Percentiles rank a stretch among this genome's conserved stretches.
phyloP scores from a whole-genome alignment of 2,113 vertebrate species.

The Tenrec ecaudatus region DNA sequence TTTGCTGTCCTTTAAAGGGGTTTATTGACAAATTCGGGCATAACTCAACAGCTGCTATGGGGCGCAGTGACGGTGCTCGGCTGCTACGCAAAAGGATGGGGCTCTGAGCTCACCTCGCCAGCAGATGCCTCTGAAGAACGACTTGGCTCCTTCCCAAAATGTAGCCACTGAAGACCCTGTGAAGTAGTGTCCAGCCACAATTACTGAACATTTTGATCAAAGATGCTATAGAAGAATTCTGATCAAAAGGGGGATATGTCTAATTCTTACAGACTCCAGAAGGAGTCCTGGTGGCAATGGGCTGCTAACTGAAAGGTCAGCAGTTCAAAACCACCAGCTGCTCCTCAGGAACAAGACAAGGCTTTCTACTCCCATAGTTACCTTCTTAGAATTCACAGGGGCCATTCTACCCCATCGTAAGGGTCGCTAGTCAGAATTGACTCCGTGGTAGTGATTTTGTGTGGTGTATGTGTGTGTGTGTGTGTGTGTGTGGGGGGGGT shows the following conservation, averaged over 20 bases:
- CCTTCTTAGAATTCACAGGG: no score
- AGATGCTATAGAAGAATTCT: not conserved
- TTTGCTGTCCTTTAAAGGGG: not conserved
- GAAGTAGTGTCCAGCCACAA: not conserved
- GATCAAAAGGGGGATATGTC: not conserved
- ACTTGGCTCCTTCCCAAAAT: not conserved
- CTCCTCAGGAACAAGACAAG: no score
- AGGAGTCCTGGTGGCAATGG: no score
- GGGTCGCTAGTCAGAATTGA: no score
- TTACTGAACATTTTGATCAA: not conserved
- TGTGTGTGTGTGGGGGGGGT: no score
- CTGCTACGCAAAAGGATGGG: not conserved
- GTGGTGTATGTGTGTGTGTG: no score
- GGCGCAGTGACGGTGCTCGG: not conserved
- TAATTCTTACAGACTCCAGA: not conserved
- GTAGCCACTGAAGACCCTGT: not conserved
- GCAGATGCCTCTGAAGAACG: not conserved
- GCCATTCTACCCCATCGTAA: no score
- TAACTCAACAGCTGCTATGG: not conserved
- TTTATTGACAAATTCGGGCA: not conserved
- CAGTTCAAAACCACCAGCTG: no score
- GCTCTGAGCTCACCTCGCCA: not conserved
- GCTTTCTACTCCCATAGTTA: no score
- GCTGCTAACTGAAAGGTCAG: no score
- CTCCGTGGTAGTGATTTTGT: no score